Evolutionary conservation across 2,797 vertebrate genomes (phyloP).

Genomic region (Sebastes hopkinsi): DNA sequence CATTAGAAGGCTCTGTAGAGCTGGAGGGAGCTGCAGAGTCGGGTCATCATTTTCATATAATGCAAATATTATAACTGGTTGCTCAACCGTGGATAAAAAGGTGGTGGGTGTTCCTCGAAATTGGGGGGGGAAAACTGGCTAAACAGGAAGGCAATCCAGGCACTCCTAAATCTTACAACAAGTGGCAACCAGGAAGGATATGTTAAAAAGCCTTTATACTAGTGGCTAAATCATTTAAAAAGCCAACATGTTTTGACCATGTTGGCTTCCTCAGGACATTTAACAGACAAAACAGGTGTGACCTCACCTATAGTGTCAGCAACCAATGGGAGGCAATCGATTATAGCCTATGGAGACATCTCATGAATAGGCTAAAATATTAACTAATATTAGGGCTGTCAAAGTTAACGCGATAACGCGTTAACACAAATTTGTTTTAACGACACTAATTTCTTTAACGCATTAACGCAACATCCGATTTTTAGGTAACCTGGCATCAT

Average conservation of each 20-base stretch:
- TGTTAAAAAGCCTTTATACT: neutral
- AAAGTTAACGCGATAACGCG: too few relatives aligned
- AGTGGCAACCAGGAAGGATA: neutral
- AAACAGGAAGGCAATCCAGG: neutral
- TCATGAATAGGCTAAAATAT: too few relatives aligned
- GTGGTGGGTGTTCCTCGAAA: neutral
- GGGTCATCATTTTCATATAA: neutral
- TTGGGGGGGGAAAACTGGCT: too few relatives aligned
- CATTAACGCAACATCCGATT: too few relatives aligned
- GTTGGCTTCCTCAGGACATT: accelerated
- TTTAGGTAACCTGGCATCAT: too few relatives aligned
- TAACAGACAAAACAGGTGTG: neutral
- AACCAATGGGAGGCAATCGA: too few relatives aligned
- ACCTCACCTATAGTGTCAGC: neutral
- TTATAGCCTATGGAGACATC: too few relatives aligned
- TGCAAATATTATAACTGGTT: neutral
- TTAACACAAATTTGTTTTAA: too few relatives aligned
- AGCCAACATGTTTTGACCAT: neutral
- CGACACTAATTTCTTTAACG: too few relatives aligned
- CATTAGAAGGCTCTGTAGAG: neutral
- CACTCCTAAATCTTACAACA: neutral
- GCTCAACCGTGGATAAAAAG: neutral
- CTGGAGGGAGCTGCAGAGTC: accelerated
- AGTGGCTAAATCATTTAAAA: neutral
- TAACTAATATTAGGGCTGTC: too few relatives aligned